Evolutionary conservation across 2,113 vertebrate genomes (phyloP), one percentile per base, ranked within the genome.

Genomic region (Sakesphorus luctuosus): DNA sequence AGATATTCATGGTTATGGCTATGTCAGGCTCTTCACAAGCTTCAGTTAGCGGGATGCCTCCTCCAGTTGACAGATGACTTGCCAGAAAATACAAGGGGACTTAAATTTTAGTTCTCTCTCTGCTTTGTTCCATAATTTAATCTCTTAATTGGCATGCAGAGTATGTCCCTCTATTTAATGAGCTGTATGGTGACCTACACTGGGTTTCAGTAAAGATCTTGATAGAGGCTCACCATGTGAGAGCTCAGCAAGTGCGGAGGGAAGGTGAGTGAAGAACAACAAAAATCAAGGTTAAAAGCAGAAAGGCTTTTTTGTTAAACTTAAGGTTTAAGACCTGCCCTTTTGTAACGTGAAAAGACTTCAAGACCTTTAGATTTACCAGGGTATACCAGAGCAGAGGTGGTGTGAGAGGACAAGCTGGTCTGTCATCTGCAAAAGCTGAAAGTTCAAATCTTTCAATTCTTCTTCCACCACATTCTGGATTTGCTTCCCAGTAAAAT

Each of bases 31-130:
- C 87, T 94, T 94, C 93, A 84, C 72, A 86, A 85, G 72, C 90
- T 58, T 97, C 85, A 84, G 55, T 59, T 86, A 59, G 84, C 77
- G 63, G 75, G 93, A 73, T 23, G 82, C 68, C 72, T 91, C 78
- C 85, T 96, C 74, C 81, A 73, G 74, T 50, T 91, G 93, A 95
- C 93, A 96, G 88, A 87, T 96, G 50, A 95, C 87, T 95, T 96
- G 79, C 68, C 4, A 15, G 88, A 88, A 95, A 96, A 95, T 96
- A 93, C 52, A 84, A 88, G 35, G 59, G 50, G 79, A 93, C 85
- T 96, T 90, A 95, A 93, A 90, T 92, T 95, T 91, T 90, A 73
- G 74, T 74, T 93, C 75, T 88, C 13, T 13, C 75, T 92, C 52
- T 77, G 59, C 75, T 94, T 97, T 94, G 67, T 93, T 94, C 75